phyloP scores from a whole-genome alignment of 2,888 invertebrate genomes.

The Epirrhoe tristata region DNA sequence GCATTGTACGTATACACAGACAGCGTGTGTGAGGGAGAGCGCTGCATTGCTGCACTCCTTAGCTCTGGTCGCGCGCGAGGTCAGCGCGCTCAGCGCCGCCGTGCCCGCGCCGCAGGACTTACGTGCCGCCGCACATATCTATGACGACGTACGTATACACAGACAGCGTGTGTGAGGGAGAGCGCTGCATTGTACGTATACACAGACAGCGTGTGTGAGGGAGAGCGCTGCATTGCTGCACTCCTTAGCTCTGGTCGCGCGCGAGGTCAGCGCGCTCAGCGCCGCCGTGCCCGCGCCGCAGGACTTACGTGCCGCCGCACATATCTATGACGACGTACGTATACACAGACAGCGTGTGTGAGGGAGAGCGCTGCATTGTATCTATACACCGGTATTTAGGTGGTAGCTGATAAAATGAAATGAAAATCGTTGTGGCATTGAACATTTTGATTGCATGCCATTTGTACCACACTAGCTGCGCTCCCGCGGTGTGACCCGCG shows the following conservation, averaged over 20 bases:
- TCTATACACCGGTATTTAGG: too few species aligned
- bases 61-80: slow-evolving; percentile 42
- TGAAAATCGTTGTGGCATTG: too few species aligned
- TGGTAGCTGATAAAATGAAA: too few species aligned
- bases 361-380: too few species aligned
- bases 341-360: too few species aligned
- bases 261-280: slow-evolving; percentile 37
- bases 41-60: slow-evolving; percentile 48
- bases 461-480: too few species aligned
- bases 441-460: too few species aligned
- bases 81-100: slow-evolving; percentile 30
- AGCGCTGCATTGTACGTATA: too few species aligned
- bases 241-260: slow-evolving; percentile 44
- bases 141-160: background rate
- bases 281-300: slow-evolving; percentile 7
- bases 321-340: background rate
- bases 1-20: too few species aligned
- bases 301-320: background rate
- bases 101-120: slow-evolving; percentile 5
- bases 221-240: slow-evolving; percentile 52
- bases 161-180: too few species aligned
- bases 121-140: background rate
- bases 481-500: too few species aligned
- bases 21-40: slow-evolving; percentile 55
- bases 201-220: slow-evolving; percentile 52